Evolutionary conservation across 2,888 invertebrate species (phyloP), one percentile per base, ranked within the genome.

Genomic region (Diloba caeruleocephala): DNA sequence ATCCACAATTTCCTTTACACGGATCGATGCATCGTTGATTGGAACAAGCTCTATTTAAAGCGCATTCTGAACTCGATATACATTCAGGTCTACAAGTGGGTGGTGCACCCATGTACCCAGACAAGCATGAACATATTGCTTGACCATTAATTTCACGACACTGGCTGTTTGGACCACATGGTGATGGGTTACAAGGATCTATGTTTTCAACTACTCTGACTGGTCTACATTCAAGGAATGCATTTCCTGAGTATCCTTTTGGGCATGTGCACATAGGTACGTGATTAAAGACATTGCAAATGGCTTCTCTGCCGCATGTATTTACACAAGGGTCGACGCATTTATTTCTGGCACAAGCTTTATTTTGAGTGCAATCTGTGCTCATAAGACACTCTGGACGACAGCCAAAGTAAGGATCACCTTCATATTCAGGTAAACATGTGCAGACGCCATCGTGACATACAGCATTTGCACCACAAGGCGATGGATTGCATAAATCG

Each of bases 321-420:
- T 96, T 96, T 7, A 95, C 90, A 76, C 98, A 97, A 21, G 97
- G 97, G 85, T 97, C 96, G 33, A 93, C 80, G 77, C 97, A 98
- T 88, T 97, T 97, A 76, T 95, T 96, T 82, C 94, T 94, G 2
- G 95, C 88, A 74, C 97, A 97, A 26, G 97, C 96, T 79, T 94
- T 95, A 74, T 96, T 93, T 65, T 95, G 93, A 5, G 95, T 86
- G 80, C 97, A 97, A 74, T 97, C 97, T 9, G 92, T 92, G 74
- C 96, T 97, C 23, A 96, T 85, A 21, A 97, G 94, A 84, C 97
- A 97, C 88, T 97, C 97, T n/a, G 97, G 97, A 68, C 97, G 94
- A 80, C 97, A 97, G 17, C 96, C 96, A 63, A 94, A 88, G 75
- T 96, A 96, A 2, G 97, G 97, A 88, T 97, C 96, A 15, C 97